A percentile compares a stretch with the other conserved stretches of the same genome.
These are phyloP conservation scores for Hippocampus comes DNA, from an alignment of 2,113 vertebrate species.

Conservation along the genomic window DNA sequence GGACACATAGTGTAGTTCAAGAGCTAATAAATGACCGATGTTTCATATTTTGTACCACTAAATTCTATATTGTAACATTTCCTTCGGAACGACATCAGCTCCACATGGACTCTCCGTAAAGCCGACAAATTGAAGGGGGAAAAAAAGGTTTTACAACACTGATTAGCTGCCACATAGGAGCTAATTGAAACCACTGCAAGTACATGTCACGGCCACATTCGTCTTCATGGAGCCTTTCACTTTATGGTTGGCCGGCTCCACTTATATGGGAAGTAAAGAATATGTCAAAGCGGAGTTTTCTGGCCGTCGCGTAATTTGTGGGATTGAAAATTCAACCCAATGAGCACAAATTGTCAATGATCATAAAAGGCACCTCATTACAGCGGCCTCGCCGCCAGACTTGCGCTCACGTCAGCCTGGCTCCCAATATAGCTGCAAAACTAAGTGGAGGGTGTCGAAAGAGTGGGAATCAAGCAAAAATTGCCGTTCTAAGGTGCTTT, in stretches of 20 bases:
- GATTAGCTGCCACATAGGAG: slow-evolving; percentile 44
- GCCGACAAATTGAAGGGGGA: slow-evolving; percentile 18
- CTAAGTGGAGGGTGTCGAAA: slow-evolving; percentile 14
- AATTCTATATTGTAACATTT: slow-evolving; percentile 11
- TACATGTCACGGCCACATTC: slow-evolving; percentile 39
- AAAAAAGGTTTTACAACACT: slow-evolving; percentile 14
- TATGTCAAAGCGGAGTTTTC: slow-evolving; percentile 24
- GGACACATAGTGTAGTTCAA: too few relatives aligned
- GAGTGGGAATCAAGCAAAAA: slow-evolving; percentile 13
- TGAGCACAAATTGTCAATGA: slow-evolving; percentile 36
- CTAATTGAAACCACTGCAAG: slow-evolving; percentile 40
- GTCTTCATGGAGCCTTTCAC: slow-evolving; percentile 28
- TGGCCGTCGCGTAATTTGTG: slow-evolving; percentile 25
- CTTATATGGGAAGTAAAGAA: slow-evolving; percentile 23
- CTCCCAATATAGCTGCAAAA: slow-evolving; percentile 13
- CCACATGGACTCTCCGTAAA: slow-evolving; percentile 13
- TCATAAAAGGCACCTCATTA: slow-evolving; percentile 46
- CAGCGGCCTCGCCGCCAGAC: slow-evolving; percentile 29
- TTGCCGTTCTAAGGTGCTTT: slow-evolving; percentile 34
- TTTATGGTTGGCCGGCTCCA: slow-evolving; percentile 17
- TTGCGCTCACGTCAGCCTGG: slow-evolving; percentile 24
- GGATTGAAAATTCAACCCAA: slow-evolving; percentile 41
- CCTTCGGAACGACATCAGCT: slow-evolving; percentile 1
- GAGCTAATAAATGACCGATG: background rate
- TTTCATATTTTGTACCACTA: slow-evolving; percentile 14